These are phyloP conservation scores for Perccottus glenii DNA, from an alignment of 2,113 vertebrate species.

Conservation along the genomic window DNA sequence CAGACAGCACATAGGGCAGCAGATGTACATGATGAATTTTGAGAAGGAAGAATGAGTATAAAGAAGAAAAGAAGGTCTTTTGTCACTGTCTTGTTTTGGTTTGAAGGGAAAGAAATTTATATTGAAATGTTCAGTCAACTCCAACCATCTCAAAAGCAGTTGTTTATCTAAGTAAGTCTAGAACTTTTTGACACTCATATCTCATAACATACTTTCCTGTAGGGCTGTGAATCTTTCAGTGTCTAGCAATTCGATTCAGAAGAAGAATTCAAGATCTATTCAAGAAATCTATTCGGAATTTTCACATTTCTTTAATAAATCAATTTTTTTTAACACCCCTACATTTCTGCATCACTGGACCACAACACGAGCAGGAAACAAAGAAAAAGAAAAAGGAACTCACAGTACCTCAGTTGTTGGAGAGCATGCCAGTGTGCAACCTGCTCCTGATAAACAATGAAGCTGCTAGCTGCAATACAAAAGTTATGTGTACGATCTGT, in stretches of 20 bases:
- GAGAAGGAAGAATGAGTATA: neutral
- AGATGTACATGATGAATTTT: conserved; percentile 2
- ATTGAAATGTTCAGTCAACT: too few relatives aligned
- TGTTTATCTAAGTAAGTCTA: conserved; percentile 47
- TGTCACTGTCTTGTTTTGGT: too few relatives aligned
- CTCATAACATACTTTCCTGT: conserved; percentile 10
- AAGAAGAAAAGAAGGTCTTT: neutral
- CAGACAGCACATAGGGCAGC: conserved; percentile 7
- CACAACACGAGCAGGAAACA: conserved; percentile 24
- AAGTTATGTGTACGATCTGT: conserved; percentile 12
- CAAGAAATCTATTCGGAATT: too few relatives aligned
- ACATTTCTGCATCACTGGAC: conserved; percentile 4
- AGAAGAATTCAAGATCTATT: too few relatives aligned
- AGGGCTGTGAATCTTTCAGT: too few relatives aligned
- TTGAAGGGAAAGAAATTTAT: too few relatives aligned
- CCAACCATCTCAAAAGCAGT: too few relatives aligned
- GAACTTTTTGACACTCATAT: conserved; percentile 4
- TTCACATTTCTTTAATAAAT: too few relatives aligned
- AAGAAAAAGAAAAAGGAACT: conserved; percentile 13
- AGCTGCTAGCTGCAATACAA: conserved; percentile 9
- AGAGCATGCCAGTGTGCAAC: conserved; percentile 26
- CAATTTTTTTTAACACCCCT: too few relatives aligned
- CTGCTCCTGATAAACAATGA: conserved; percentile 5
- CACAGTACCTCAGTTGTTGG: conserved; percentile 40
- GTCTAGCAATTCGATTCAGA: too few relatives aligned